These are phyloP conservation scores for Lampris incognitus DNA, from an alignment of 2,113 vertebrate species.

Conservation along the genomic window DNA sequence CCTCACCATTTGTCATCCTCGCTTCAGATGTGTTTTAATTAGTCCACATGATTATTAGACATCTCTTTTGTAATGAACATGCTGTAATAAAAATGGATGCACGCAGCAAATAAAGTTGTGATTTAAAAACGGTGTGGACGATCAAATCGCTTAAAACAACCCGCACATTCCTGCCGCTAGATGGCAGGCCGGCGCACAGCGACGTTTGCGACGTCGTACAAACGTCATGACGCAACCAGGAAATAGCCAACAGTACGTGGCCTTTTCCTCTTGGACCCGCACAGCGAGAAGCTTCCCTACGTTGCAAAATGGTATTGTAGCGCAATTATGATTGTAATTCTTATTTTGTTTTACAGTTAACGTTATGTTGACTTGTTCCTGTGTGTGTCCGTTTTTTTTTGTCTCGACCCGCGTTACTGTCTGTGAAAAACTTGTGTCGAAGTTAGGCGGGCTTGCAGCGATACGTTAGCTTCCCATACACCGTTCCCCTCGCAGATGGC, in stretches of 20 bases:
- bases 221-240: conserved; percentile 55
- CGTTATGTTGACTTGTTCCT: background rate
- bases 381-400: too few relatives aligned
- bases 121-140: conserved; percentile 40
- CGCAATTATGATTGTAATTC: background rate
- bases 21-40: conserved; percentile 18
- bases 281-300: conserved; percentile 22
- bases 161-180: conserved; percentile 34
- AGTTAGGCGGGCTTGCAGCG: background rate
- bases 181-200: conserved; percentile 31
- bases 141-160: background rate
- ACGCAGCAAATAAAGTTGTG: conserved; percentile 78
- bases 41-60: conserved; percentile 42
- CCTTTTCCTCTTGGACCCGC: conserved; percentile 55
- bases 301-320: conserved; percentile 65
- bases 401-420: too few relatives aligned
- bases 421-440: background rate
- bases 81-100: conserved; percentile 74
- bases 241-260: conserved; percentile 75
- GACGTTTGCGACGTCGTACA: accelerated
- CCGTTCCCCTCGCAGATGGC: background rate
- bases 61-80: conserved; percentile 56
- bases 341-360: background rate
- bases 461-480: conserved; percentile 1
- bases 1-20: background rate